Evolutionary conservation across 1,140 invertebrate genomes (phyloP).

Genomic region (Berghia stephanieae): DNA sequence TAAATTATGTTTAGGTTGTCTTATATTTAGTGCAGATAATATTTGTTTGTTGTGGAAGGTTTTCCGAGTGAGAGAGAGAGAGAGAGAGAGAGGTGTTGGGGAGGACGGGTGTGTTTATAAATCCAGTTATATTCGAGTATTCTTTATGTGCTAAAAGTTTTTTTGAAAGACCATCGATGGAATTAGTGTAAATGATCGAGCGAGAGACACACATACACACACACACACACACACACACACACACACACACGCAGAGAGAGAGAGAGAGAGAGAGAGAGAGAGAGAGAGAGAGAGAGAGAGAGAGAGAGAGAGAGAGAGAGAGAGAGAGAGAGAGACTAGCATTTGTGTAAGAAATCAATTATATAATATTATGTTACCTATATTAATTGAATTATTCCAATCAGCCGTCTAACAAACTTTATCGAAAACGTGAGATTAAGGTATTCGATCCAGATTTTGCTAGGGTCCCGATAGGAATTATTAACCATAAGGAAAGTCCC

Average conservation of each 20-base stretch:
- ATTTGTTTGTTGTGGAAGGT: too few species aligned
- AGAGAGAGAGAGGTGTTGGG: neutral
- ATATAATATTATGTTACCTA: too few species aligned
- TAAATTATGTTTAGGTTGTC: too few species aligned
- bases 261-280: neutral
- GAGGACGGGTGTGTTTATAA: too few species aligned
- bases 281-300: neutral
- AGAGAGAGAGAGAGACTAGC: neutral
- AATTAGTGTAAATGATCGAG: neutral
- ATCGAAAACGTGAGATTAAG: too few species aligned
- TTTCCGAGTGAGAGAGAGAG: constrained; percentile 5
- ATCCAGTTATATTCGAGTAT: neutral
- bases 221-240: neutral
- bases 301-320: neutral
- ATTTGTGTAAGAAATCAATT: neutral
- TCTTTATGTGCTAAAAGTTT: constrained; percentile 23
- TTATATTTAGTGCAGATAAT: too few species aligned
- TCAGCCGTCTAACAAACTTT: too few species aligned
- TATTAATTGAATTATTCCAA: too few species aligned
- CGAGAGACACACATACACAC: constrained; percentile 4
- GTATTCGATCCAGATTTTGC: too few species aligned
- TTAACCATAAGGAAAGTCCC: too few species aligned
- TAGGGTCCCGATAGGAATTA: too few species aligned
- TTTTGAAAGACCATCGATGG: neutral
- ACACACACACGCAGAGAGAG: constrained; percentile 7